Base-by-base conservation (phyloP, 2,113 vertebrate genomes). In the Megalops atlanticus region DNA sequence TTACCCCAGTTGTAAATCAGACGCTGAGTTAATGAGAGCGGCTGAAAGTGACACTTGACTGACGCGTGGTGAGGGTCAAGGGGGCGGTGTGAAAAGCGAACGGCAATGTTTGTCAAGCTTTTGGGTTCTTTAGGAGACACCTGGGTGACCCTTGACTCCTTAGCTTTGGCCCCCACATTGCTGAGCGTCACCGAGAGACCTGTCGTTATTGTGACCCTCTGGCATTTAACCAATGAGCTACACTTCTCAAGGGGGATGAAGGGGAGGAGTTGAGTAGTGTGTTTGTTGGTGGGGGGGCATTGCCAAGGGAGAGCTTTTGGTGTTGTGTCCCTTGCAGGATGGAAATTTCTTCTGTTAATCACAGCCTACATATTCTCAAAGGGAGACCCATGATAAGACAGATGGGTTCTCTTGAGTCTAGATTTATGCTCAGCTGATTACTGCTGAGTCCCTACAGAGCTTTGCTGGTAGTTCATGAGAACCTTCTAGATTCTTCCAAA, bases 141-240 rank as follows among this genome's bases (percentile, higher is more conserved):
- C 94, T 88, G 87, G 85, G 85, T 90, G 92, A 92, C 92, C 91
- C 91, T 88, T 90, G 83, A 90, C 89, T 89, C 80, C 77, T 77
- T 58, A 78, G 85, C 84, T 86, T 80, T 83, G 87, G 90, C 86
- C 86, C 88, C 87, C 52, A 87, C 90, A 92, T 92, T 92, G 87
- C 88, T 89, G 81, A 15, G 68, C 41, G 85, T 87, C 91, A 81
- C 87, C 33, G 79, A 85, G 86, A 87, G 86, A 91, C 88, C 84
- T 76, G 81, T 86, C 74, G 84, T 92, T 89, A 38, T 85, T 81
- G 54, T 69, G 39, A 41, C 81, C 90, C 92, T 83, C 39, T 45
- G 93, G 92, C 92, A 85, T 85, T 88, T 80, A 85, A 89, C 91
- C 92, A 92, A 91, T 91, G 68, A 79, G 68, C 81, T 80, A 78